Evolutionary conservation across 2,888 invertebrate genomes (phyloP).

Genomic region (Polydrusus pterygomalis): DNA sequence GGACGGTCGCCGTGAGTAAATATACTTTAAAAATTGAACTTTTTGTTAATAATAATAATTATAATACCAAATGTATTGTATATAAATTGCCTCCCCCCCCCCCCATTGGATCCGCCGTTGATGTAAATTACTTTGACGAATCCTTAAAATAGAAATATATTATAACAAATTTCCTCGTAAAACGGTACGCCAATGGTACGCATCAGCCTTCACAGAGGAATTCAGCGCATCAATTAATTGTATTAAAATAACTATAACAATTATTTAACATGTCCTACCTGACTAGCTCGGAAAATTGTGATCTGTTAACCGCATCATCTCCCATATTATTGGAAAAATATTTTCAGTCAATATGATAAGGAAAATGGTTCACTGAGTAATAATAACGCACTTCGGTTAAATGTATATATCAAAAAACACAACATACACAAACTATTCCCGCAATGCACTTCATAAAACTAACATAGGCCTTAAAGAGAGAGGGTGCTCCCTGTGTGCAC

Average conservation of each 20-base stretch:
- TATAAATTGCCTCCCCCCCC: too few relatives aligned
- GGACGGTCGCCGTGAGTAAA: too few relatives aligned
- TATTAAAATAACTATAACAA: constrained; percentile 25
- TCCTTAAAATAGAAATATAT: background rate
- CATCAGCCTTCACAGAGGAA: background rate
- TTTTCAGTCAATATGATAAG: constrained; percentile 12
- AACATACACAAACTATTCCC: constrained; percentile 7
- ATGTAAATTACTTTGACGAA: too few relatives aligned
- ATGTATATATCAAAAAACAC: constrained; percentile 9
- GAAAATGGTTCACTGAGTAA: background rate
- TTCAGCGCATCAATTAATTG: background rate
- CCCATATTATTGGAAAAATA: constrained; percentile 38
- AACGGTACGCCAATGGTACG: background rate
- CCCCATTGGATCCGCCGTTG: too few relatives aligned
- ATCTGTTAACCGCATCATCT: constrained; percentile 59
- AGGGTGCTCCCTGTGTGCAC: constrained; percentile 41
- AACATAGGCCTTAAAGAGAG: constrained; percentile 29
- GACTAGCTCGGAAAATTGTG: constrained; percentile 66
- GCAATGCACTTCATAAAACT: constrained; percentile 42
- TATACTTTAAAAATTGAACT: too few relatives aligned
- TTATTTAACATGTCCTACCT: constrained; percentile 60
- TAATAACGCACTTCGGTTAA: background rate
- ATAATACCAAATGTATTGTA: too few relatives aligned
- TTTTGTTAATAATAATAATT: too few relatives aligned
- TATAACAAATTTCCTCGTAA: background rate